Conservation (phyloP, 2,113 vertebrate species). For the Charadrius vociferus region DNA sequence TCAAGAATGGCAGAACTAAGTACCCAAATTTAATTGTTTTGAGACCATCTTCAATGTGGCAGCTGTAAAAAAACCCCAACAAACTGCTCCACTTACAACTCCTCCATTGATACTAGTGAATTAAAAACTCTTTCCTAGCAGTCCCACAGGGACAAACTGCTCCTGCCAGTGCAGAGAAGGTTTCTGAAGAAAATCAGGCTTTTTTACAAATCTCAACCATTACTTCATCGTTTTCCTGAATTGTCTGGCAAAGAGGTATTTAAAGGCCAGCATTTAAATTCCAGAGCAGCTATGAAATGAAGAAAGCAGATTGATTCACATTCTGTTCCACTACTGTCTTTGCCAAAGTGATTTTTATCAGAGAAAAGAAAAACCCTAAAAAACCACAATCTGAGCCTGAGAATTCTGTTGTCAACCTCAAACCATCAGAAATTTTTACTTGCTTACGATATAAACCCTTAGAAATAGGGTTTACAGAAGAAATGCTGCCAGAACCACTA, state of each 20-base stretch:
- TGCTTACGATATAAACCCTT: not conserved
- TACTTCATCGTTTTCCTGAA: constrained; percentile 17
- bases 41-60: not conserved
- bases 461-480: not conserved
- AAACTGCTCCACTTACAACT: not conserved
- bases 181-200: not conserved
- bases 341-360: constrained; percentile 46
- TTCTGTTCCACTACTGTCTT: constrained; percentile 25
- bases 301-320: constrained; percentile 56
- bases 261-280: constrained; percentile 28
- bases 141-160: not conserved
- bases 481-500: not conserved
- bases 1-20: not conserved
- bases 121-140: not conserved
- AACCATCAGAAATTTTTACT: not conserved
- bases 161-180: not conserved
- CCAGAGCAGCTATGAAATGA: not conserved
- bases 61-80: not conserved
- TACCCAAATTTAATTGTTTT: not conserved
- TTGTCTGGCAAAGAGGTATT: constrained; percentile 7
- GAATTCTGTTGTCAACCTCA: not conserved
- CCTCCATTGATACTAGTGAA: not conserved
- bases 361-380: not conserved
- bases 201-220: constrained; percentile 4
- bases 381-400: not conserved